These are phyloP conservation scores for Apamea epomidion DNA, from an alignment of 2,888 invertebrate species.

Conservation along the genomic window DNA sequence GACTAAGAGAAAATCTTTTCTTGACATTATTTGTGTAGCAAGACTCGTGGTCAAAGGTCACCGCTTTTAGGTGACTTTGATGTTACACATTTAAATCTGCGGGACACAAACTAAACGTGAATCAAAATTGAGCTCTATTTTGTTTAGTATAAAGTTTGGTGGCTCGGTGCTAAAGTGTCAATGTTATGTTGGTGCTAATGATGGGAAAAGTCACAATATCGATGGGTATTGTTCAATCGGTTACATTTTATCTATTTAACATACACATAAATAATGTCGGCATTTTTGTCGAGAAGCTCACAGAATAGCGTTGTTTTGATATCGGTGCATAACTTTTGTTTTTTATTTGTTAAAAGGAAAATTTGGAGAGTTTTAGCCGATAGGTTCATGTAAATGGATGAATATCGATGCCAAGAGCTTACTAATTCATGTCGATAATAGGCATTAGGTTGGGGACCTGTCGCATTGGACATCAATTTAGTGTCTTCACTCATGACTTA, in stretches of 20 bases:
- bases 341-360: constrained; percentile 59
- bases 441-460: constrained; percentile 16
- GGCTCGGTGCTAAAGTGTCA: not conserved
- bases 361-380: constrained; percentile 52
- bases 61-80: constrained; percentile 75
- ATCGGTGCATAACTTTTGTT: constrained; percentile 60
- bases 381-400: constrained; percentile 39
- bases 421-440: constrained; percentile 40
- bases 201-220: constrained; percentile 72
- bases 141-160: not conserved
- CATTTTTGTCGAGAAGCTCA: constrained; percentile 61
- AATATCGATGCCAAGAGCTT: constrained; percentile 27
- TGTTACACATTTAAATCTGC: constrained; percentile 63
- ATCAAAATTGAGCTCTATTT: constrained; percentile 41
- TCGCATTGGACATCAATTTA: not conserved
- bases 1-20: constrained; percentile 75
- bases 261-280: constrained; percentile 68
- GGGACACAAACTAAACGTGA: not conserved
- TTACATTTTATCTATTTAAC: constrained; percentile 72
- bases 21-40: constrained; percentile 75
- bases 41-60: constrained; percentile 72
- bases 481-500: not conserved
- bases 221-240: constrained; percentile 70
- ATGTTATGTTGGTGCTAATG: constrained; percentile 54
- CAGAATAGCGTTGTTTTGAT: constrained; percentile 54